Percentiles rank a stretch among this genome's conserved stretches.
These are phyloP conservation scores for Ditylenchus dipsaci DNA, from an alignment of 1,140 invertebrate genomes.

Conservation along the genomic window DNA sequence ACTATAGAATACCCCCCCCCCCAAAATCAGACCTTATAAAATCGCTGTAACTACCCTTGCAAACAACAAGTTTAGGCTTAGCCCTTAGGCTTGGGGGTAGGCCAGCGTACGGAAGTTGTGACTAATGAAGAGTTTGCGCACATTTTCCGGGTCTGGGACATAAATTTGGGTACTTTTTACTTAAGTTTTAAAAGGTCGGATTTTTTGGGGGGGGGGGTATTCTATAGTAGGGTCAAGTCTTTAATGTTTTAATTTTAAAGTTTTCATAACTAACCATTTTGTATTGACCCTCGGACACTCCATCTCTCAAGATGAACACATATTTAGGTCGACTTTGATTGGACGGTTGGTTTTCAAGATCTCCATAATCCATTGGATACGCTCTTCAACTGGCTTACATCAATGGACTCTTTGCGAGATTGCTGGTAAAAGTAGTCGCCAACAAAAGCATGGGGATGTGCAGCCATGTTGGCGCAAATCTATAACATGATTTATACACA, in stretches of 20 bases:
- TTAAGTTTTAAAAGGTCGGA: too few relatives aligned
- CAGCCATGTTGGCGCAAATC: not conserved
- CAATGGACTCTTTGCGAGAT: not conserved
- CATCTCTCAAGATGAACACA: not conserved
- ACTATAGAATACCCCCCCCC: too few relatives aligned
- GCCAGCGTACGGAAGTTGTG: too few relatives aligned
- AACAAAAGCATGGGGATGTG: not conserved
- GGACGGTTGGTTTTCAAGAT: not conserved
- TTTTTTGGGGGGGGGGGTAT: too few relatives aligned
- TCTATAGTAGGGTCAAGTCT: too few relatives aligned
- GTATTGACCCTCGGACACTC: slow-evolving; percentile 3
- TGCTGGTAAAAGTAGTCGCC: slow-evolving; percentile 6
- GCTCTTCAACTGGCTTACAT: not conserved
- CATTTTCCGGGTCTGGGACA: too few relatives aligned
- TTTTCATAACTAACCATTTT: not conserved
- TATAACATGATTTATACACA: not conserved
- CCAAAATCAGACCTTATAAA: too few relatives aligned
- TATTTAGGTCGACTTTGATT: not conserved
- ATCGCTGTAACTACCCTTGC: too few relatives aligned
- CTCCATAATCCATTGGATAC: not conserved
- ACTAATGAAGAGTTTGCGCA: too few relatives aligned
- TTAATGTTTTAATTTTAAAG: not conserved
- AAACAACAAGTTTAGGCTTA: too few relatives aligned
- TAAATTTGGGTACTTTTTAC: too few relatives aligned
- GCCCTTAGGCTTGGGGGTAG: too few relatives aligned